Percentiles rank a stretch among this genome's conserved stretches.
These are phyloP conservation scores for Caenorhabditis remanei DNA, from an alignment of 1,140 invertebrate species.

Conservation along the genomic window DNA sequence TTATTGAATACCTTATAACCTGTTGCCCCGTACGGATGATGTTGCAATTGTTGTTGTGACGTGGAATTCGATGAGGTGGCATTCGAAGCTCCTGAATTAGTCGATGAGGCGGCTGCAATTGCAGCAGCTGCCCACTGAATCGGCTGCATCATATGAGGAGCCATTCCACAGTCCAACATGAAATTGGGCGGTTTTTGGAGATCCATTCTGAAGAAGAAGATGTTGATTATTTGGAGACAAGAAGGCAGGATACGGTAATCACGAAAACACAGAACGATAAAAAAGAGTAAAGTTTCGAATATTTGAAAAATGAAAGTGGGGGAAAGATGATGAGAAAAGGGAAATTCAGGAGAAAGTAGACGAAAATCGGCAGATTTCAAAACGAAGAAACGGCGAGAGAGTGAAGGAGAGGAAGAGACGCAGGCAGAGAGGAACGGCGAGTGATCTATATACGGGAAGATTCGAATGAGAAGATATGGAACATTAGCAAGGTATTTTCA, in stretches of 20 bases:
- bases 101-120: constrained; percentile 12
- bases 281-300: not conserved
- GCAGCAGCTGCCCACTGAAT: constrained; percentile 8
- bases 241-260: not conserved
- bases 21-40: constrained; percentile 12
- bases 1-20: not conserved
- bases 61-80: not conserved
- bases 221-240: not conserved
- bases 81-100: not conserved
- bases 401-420: not conserved
- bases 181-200: constrained; percentile 34
- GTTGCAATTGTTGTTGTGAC: constrained; percentile 34
- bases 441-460: not conserved
- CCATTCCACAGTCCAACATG: constrained; percentile 23
- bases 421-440: not conserved
- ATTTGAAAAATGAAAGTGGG: not conserved
- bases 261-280: not conserved
- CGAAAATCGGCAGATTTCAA: not conserved
- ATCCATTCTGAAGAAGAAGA: not conserved
- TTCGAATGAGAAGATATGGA: constrained; percentile 1
- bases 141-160: constrained; percentile 14
- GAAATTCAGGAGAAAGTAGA: constrained; percentile 10
- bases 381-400: constrained; percentile 1
- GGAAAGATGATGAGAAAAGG: not conserved
- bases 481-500: too few relatives aligned